phyloP scores from a whole-genome alignment of 2,888 invertebrate species.

The Sabellastarte sp. region DNA sequence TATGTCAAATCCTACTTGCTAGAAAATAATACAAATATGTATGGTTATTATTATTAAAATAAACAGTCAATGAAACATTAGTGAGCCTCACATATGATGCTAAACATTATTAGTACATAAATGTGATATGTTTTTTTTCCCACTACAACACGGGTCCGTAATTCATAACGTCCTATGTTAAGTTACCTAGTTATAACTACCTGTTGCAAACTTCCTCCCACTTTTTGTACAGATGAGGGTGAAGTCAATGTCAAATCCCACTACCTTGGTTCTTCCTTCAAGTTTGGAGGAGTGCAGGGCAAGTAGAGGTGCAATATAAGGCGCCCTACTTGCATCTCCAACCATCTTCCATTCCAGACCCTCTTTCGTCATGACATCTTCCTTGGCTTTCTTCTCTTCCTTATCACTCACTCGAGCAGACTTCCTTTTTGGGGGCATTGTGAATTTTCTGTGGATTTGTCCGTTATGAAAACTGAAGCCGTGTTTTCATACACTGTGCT shows the following conservation, averaged over 20 bases:
- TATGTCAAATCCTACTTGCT: too few relatives aligned
- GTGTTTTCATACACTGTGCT: too few relatives aligned
- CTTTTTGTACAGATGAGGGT: slow-evolving; percentile 51
- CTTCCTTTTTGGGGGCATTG: background rate
- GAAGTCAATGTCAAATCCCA: slow-evolving; percentile 54
- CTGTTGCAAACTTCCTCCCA: slow-evolving; percentile 50
- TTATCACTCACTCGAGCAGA: background rate
- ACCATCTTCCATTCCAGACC: background rate
- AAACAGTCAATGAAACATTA: too few relatives aligned
- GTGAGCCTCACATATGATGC: too few relatives aligned
- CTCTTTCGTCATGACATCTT: background rate
- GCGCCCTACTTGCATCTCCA: background rate
- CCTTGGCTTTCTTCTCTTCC: background rate
- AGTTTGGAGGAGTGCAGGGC: slow-evolving; percentile 39
- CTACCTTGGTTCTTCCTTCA: slow-evolving; percentile 41
- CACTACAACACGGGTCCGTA: too few relatives aligned
- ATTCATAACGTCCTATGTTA: too few relatives aligned
- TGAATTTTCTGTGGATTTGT: too few relatives aligned
- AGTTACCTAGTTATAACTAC: slow-evolving; percentile 27
- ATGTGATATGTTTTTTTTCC: too few relatives aligned
- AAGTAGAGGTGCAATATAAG: slow-evolving; percentile 31
- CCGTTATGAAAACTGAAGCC: too few relatives aligned
- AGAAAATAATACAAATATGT: too few relatives aligned
- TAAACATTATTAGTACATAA: too few relatives aligned
- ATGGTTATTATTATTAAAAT: too few relatives aligned